A percentile compares a stretch with the other conserved stretches of the same genome.
These are phyloP conservation scores for Cardinalis cardinalis DNA, from an alignment of 2,113 vertebrate genomes.

Conservation along the genomic window DNA sequence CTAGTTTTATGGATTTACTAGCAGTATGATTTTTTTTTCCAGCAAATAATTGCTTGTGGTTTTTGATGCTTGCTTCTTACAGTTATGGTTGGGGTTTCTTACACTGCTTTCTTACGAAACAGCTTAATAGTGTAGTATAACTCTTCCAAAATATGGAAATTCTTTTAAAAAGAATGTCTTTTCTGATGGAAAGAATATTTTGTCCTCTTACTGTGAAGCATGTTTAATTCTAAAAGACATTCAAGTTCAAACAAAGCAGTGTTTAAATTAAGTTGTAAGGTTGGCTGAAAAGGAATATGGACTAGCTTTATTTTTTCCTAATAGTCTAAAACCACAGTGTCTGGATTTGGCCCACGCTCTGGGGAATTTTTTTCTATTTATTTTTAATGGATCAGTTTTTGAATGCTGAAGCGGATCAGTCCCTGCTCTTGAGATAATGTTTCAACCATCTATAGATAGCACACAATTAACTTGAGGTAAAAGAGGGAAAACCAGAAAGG, in stretches of 20 bases:
- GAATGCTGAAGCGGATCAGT: neutral
- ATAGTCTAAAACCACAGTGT: neutral
- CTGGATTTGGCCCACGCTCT: neutral
- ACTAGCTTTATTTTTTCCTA: neutral
- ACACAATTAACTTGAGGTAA: neutral
- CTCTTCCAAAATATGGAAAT: neutral
- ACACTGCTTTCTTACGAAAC: neutral
- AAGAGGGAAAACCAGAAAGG: neutral
- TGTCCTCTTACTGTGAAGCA: neutral
- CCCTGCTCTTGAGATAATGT: neutral
- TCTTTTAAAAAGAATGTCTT: neutral
- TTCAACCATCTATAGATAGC: neutral
- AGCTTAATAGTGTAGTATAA: neutral
- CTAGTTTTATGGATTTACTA: neutral
- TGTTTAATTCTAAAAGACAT: neutral
- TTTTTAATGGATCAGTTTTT: neutral
- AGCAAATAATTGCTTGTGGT: neutral
- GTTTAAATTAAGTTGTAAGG: neutral
- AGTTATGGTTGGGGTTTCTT: neutral
- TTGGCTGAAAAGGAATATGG: neutral
- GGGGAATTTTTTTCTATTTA: neutral
- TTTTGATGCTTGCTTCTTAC: neutral
- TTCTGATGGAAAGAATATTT: neutral
- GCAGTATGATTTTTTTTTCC: neutral
- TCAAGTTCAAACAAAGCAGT: neutral